phyloP scores from a whole-genome alignment of 1,140 invertebrate species.

The Papilio machaon region DNA sequence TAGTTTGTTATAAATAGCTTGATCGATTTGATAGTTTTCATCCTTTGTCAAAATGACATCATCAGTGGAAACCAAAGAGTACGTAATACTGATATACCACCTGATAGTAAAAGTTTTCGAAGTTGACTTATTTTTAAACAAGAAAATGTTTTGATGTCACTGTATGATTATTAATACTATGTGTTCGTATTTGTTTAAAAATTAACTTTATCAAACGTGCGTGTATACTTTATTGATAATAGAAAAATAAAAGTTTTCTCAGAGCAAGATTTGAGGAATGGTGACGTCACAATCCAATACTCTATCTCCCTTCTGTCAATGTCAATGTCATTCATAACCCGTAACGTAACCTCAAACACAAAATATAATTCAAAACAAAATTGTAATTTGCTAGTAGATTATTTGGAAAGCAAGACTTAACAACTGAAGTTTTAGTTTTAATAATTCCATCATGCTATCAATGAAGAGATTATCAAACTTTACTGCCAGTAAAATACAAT shows the following conservation, averaged over 20 bases:
- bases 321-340: not conserved
- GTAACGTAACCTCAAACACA: not conserved
- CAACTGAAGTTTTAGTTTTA: not conserved
- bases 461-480: slow-evolving; percentile 65
- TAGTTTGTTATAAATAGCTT: not conserved
- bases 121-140: too few species aligned
- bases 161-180: not conserved
- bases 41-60: not conserved
- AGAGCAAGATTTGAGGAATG: too few species aligned
- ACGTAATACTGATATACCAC: not conserved
- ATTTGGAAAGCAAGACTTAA: not conserved
- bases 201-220: too few species aligned
- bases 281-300: not conserved
- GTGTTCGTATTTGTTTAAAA: too few species aligned
- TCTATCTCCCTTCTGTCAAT: not conserved
- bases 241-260: not conserved
- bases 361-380: slow-evolving; percentile 14
- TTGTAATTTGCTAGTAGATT: slow-evolving; percentile 1
- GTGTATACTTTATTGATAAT: not conserved
- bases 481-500: slow-evolving; percentile 63
- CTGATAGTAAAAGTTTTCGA: too few species aligned
- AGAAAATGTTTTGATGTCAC: not conserved
- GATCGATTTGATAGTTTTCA: not conserved
- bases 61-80: not conserved
- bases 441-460: slow-evolving; percentile 58